phyloP scores from a whole-genome alignment of 2,888 invertebrate species.

The Acronicta leporina region DNA sequence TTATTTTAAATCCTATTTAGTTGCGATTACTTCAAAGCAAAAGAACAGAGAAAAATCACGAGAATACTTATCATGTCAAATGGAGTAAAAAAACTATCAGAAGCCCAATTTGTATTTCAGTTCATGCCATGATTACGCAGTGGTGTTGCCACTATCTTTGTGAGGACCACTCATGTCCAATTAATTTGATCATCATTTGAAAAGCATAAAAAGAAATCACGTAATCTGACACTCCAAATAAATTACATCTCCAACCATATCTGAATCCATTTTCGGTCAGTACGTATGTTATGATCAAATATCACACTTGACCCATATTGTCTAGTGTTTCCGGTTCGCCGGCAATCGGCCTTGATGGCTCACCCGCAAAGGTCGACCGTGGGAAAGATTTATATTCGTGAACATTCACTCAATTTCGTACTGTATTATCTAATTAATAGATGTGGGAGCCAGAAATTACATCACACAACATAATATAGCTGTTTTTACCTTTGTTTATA shows the following conservation, averaged over 20 bases:
- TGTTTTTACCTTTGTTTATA: neutral
- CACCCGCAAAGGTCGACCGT: slow-evolving; percentile 63
- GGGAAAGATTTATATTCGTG: slow-evolving; percentile 59
- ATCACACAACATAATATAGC: slow-evolving; percentile 30
- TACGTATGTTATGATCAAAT: slow-evolving; percentile 40
- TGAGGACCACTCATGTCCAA: slow-evolving; percentile 3
- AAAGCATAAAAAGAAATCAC: slow-evolving; percentile 29
- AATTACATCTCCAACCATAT: slow-evolving; percentile 21
- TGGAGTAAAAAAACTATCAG: slow-evolving; percentile 8
- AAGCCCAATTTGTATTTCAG: slow-evolving; percentile 1
- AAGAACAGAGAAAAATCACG: slow-evolving; percentile 12
- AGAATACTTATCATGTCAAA: slow-evolving; percentile 12
- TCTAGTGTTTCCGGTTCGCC: slow-evolving; percentile 67
- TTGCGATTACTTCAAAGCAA: slow-evolving; percentile 8
- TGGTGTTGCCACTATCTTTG: slow-evolving; percentile 2
- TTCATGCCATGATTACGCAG: slow-evolving; percentile 11
- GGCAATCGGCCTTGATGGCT: slow-evolving; percentile 64
- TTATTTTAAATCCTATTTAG: slow-evolving; percentile 17
- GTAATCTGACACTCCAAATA: slow-evolving; percentile 23
- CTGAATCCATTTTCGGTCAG: slow-evolving; percentile 22
- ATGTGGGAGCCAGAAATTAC: slow-evolving; percentile 35
- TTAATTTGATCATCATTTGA: slow-evolving; percentile 19
- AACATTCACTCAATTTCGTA: slow-evolving; percentile 58
- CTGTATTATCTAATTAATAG: slow-evolving; percentile 46
- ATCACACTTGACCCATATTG: slow-evolving; percentile 69